Percentiles rank a stretch among this genome's conserved stretches.
phyloP scores from a whole-genome alignment of 2,797 vertebrate species.

The Bufotes viridis region DNA sequence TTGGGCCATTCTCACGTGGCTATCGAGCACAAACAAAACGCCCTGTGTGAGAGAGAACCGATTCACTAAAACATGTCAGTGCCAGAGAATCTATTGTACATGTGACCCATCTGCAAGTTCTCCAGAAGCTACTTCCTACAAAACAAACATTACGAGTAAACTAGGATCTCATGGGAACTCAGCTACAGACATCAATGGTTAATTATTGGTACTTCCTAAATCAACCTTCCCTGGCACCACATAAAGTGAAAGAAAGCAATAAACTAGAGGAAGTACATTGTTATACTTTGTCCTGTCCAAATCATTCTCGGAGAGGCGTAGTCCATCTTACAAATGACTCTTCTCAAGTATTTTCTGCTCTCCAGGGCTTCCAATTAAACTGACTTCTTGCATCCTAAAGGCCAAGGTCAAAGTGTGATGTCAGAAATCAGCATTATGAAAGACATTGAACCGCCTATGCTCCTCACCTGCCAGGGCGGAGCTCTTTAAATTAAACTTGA shows the following conservation, averaged over 20 bases:
- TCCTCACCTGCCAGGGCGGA: not conserved
- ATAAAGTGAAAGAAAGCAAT: constrained; percentile 74
- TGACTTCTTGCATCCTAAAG: not conserved
- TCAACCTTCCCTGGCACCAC: constrained; percentile 74
- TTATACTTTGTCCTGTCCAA: constrained; percentile 74
- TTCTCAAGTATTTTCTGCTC: constrained; percentile 66
- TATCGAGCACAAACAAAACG: constrained; percentile 16
- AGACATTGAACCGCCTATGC: not conserved
- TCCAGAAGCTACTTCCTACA: constrained; percentile 69
- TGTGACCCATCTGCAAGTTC: constrained; percentile 61
- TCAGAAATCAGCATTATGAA: constrained; percentile 6
- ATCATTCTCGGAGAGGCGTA: constrained; percentile 69
- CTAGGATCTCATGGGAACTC: constrained; percentile 66
- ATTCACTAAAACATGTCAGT: constrained; percentile 10
- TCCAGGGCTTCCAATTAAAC: not conserved
- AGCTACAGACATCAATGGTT: constrained; percentile 73
- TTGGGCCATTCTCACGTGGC: constrained; percentile 15
- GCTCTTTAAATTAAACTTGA: not conserved
- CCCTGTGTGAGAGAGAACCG: constrained; percentile 1
- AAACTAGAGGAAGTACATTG: constrained; percentile 75
- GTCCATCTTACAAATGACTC: constrained; percentile 68
- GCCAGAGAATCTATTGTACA: constrained; percentile 20
- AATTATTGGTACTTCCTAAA: constrained; percentile 72
- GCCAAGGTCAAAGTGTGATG: constrained; percentile 41
- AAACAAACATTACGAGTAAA: constrained; percentile 69